Evolutionary conservation across 2,797 vertebrate genomes (phyloP).

Genomic region (Eurystomus glaucurus): DNA sequence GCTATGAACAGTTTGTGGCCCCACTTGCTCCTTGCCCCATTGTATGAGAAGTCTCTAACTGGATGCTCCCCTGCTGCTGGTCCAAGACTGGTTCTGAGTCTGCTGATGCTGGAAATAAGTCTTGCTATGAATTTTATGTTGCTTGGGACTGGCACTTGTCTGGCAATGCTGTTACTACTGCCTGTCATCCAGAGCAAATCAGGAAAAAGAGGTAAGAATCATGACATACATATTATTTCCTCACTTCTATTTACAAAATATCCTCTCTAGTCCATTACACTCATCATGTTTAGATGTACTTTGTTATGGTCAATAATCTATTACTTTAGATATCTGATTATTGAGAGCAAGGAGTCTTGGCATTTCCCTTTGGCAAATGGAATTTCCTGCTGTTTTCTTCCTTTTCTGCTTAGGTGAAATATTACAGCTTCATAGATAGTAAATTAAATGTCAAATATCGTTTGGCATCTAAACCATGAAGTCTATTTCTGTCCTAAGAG

Average conservation of each 20-base stretch:
- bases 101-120: background rate
- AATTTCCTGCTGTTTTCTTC: conserved; percentile 58
- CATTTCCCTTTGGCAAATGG: conserved; percentile 58
- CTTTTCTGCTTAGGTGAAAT: conserved; percentile 48
- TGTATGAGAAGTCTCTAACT: background rate
- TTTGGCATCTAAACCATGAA: conserved; percentile 70
- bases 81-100: background rate
- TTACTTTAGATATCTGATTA: conserved; percentile 59
- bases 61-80: background rate
- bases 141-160: background rate
- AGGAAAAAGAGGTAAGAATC: background rate
- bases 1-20: background rate
- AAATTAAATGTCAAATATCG: conserved; percentile 82
- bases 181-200: background rate
- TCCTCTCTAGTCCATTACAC: background rate
- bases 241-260: background rate
- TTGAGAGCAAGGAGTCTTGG: background rate
- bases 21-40: background rate
- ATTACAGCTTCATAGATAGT: conserved; percentile 67
- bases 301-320: conserved; percentile 48
- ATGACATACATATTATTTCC: background rate
- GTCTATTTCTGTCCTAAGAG: conserved; percentile 73
- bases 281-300: background rate
- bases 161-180: background rate
- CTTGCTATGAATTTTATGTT: background rate